Evolutionary conservation across 2,797 vertebrate genomes (phyloP).

Genomic region (Hypotaenidia okinawae): DNA sequence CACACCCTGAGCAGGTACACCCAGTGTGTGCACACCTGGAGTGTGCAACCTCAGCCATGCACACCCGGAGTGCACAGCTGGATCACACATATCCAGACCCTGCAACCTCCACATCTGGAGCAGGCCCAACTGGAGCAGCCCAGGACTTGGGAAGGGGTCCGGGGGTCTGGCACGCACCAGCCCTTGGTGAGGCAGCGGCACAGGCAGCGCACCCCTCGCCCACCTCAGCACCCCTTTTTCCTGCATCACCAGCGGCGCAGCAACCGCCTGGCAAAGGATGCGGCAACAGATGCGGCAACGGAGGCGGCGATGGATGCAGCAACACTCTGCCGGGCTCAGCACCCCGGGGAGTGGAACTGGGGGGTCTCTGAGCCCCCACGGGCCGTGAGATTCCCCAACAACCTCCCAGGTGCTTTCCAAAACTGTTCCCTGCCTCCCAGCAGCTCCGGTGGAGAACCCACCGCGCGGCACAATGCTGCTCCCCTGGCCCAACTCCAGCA

Average conservation of each 20-base stretch:
- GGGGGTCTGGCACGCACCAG: no score
- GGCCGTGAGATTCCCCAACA: not conserved
- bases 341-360: not conserved
- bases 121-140: not conserved
- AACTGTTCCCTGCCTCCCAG: not conserved
- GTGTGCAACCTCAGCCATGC: not conserved
- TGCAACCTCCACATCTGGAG: not conserved
- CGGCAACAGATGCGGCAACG: no score
- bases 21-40: fast-evolving
- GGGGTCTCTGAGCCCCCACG: not conserved
- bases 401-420: not conserved
- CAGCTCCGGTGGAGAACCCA: not conserved
- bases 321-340: not conserved
- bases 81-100: not conserved
- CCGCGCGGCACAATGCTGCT: not conserved
- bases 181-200: no score
- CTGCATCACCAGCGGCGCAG: no score
- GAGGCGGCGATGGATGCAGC: not conserved
- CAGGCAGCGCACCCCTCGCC: no score
- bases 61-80: not conserved
- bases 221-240: no score
- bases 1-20: not conserved
- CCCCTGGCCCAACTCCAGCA: not conserved
- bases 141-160: no score
- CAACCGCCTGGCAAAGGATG: no score